Evolutionary conservation across 2,113 vertebrate species (phyloP).

Genomic region (Epinephelus moara): DNA sequence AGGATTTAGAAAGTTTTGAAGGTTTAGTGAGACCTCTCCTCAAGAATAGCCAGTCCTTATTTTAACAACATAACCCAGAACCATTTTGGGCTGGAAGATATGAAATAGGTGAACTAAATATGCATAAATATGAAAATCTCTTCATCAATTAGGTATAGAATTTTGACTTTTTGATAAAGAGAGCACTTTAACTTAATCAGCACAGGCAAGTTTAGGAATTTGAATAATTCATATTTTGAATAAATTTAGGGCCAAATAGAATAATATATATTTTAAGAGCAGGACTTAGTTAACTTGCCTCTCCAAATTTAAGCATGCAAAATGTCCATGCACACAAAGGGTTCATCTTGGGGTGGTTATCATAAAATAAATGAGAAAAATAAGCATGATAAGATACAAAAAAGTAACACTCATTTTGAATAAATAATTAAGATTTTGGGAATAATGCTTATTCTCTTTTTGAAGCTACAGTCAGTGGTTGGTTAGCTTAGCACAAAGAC

Average conservation of each 20-base stretch:
- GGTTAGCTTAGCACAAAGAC: not conserved
- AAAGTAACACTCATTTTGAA: not conserved
- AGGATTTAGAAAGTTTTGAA: slow-evolving; percentile 49
- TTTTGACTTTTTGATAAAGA: not conserved
- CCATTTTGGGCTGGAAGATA: slow-evolving; percentile 1
- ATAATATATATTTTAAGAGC: not conserved
- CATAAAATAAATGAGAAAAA: not conserved
- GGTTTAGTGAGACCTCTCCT: slow-evolving; percentile 14
- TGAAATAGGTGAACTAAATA: slow-evolving; percentile 18
- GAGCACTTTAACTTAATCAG: slow-evolving; percentile 1
- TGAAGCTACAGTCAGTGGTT: not conserved
- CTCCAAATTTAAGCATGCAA: not conserved
- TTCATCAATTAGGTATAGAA: not conserved
- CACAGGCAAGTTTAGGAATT: not conserved
- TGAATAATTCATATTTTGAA: slow-evolving; percentile 43
- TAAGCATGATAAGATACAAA: not conserved
- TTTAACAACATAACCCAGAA: slow-evolving; percentile 11
- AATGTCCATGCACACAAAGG: too few species aligned
- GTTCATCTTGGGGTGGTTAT: not conserved
- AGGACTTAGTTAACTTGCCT: slow-evolving; percentile 1
- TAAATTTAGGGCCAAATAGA: slow-evolving; percentile 4
- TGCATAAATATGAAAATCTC: slow-evolving; percentile 8
- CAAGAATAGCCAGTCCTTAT: slow-evolving; percentile 1
- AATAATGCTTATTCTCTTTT: not conserved
- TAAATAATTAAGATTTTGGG: not conserved